Conservation (phyloP, 2,888 invertebrate species). For the Acheta domesticus region DNA sequence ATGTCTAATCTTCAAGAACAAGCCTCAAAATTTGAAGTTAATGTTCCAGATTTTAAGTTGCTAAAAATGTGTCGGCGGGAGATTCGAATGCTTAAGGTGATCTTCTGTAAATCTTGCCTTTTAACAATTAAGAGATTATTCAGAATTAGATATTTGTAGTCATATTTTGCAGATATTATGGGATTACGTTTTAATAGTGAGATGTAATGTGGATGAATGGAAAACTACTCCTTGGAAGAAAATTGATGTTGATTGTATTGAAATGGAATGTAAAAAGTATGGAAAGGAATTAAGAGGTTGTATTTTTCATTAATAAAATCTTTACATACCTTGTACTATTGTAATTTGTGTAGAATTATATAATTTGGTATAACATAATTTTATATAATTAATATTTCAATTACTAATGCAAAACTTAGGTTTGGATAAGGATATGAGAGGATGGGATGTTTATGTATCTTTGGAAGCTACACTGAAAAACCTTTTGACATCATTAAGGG, state of each 20-base stretch:
- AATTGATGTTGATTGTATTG: constrained; percentile 92
- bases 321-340: not conserved
- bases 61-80: constrained; percentile 73
- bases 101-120: not conserved
- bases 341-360: too few species aligned
- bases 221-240: constrained; percentile 90
- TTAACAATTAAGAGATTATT: constrained; percentile 21
- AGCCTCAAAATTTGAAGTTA: constrained; percentile 80
- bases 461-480: constrained; percentile 83
- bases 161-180: constrained; percentile 60
- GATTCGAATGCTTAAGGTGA: constrained; percentile 67
- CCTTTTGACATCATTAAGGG: constrained; percentile 86
- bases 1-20: constrained; percentile 66
- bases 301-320: not conserved
- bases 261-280: constrained; percentile 89
- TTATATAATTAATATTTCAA: not conserved
- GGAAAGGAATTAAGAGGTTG: constrained; percentile 76
- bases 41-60: constrained; percentile 76
- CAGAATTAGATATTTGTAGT: not conserved
- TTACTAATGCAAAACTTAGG: constrained; percentile 42
- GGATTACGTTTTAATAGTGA: constrained; percentile 82
- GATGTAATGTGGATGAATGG: constrained; percentile 84
- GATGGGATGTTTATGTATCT: constrained; percentile 74
- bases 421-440: constrained; percentile 61
- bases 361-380: not conserved